phyloP scores from a whole-genome alignment of 2,797 vertebrate species.

The Enteromius afrohamiltoni region DNA sequence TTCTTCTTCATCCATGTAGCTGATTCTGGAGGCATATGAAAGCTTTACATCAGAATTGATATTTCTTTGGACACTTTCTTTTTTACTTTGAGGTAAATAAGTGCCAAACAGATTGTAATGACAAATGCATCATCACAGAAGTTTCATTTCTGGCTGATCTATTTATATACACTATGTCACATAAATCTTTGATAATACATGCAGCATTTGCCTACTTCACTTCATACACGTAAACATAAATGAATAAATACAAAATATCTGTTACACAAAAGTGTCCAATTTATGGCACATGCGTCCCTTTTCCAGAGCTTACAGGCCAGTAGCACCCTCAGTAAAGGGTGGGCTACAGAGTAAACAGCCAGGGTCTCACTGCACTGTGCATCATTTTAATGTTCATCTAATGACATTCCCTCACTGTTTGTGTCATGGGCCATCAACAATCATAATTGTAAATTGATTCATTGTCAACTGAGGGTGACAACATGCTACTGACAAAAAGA shows the following conservation, averaged over 20 bases:
- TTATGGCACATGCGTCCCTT: neutral
- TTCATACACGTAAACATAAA: neutral
- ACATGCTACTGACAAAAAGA: slow-evolving; percentile 79
- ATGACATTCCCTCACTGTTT: slow-evolving; percentile 83
- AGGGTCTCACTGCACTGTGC: slow-evolving; percentile 75
- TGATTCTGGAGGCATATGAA: neutral
- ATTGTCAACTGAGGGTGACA: slow-evolving; percentile 84
- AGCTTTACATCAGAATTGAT: neutral
- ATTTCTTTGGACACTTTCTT: neutral
- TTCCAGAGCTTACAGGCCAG: slow-evolving; percentile 35
- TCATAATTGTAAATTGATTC: slow-evolving; percentile 89
- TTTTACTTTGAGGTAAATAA: neutral
- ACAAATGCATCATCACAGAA: slow-evolving; percentile 9
- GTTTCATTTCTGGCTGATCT: neutral
- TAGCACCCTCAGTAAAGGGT: neutral
- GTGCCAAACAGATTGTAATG: neutral
- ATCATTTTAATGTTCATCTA: slow-evolving; percentile 88
- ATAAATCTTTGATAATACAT: neutral
- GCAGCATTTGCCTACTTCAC: neutral
- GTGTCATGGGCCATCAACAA: slow-evolving; percentile 88
- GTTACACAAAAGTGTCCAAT: neutral
- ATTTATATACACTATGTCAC: neutral
- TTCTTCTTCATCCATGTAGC: neutral
- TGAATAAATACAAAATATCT: neutral
- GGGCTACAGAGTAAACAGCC: slow-evolving; percentile 52